Percentiles rank a stretch among this genome's conserved stretches.
Evolutionary conservation across 2,888 invertebrate species (phyloP).

Genomic region (Drosophila lacicola): DNA sequence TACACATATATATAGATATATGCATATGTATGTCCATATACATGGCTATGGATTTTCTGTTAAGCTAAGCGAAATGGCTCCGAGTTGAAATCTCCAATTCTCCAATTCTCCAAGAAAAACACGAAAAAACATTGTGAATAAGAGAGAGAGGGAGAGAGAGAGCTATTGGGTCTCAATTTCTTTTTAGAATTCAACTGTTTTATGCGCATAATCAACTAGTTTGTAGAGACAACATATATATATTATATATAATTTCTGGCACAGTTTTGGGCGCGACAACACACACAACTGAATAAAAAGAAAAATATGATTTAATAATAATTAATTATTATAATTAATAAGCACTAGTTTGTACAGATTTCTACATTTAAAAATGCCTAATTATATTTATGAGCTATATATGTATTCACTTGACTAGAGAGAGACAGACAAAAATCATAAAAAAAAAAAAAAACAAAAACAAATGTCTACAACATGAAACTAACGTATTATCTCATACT

Average conservation of each 20-base stretch:
- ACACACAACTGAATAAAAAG: no score
- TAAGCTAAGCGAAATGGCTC: no score
- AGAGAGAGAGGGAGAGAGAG: no score
- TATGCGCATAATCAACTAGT: no score
- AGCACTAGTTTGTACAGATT: constrained; percentile 47
- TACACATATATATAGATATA: constrained; percentile 12
- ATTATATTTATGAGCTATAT: constrained; percentile 6
- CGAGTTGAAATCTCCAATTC: no score
- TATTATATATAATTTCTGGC: neutral
- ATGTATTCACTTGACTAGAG: neutral
- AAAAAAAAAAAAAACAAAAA: no score
- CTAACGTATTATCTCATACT: constrained; percentile 39
- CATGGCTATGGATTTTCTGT: no score
- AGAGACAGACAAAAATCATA: no score
- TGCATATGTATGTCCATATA: constrained; percentile 2
- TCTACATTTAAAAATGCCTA: constrained; percentile 22
- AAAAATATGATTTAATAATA: constrained; percentile 9
- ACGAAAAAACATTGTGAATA: neutral
- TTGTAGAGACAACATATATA: neutral
- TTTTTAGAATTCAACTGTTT: neutral
- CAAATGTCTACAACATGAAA: constrained; percentile 3
- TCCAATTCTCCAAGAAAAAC: no score
- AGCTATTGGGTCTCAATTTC: neutral
- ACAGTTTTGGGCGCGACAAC: no score
- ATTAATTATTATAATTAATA: no score